These are phyloP conservation scores for Aelia acuminata DNA, from an alignment of 2,888 invertebrate genomes.

Conservation along the genomic window DNA sequence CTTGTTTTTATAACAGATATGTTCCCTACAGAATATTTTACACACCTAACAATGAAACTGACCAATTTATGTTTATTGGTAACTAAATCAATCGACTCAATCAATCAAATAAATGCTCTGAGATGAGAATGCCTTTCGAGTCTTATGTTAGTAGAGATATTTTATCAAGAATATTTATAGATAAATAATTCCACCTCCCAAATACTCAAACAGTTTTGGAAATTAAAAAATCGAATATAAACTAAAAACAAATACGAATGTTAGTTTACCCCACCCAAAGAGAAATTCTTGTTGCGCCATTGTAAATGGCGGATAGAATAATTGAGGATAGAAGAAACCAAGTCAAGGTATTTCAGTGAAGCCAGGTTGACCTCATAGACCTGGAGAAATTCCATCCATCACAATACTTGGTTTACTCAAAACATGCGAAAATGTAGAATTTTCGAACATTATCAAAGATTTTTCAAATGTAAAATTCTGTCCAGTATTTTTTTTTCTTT, in stretches of 20 bases:
- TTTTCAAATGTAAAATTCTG: neutral
- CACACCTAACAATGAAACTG: neutral
- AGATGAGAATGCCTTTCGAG: neutral
- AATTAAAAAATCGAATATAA: neutral
- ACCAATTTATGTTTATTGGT: neutral
- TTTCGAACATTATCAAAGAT: neutral
- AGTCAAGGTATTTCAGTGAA: constrained; percentile 44
- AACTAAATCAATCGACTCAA: neutral
- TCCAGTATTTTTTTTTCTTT: neutral
- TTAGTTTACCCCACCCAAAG: constrained; percentile 39
- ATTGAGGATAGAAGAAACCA: constrained; percentile 47
- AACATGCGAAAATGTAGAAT: neutral
- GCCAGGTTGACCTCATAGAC: constrained; percentile 30
- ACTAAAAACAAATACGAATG: neutral
- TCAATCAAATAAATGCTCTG: neutral
- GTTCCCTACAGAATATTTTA: neutral
- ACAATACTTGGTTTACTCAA: neutral
- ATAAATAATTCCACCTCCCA: neutral
- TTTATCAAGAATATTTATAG: no score
- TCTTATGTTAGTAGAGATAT: no score
- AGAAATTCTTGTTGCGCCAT: constrained; percentile 39
- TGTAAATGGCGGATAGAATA: no score
- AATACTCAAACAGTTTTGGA: neutral
- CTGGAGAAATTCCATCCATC: constrained; percentile 13
- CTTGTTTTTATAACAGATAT: no score